These are phyloP conservation scores for Poecile montanus DNA, from an alignment of 2,797 vertebrate species.

Conservation along the genomic window DNA sequence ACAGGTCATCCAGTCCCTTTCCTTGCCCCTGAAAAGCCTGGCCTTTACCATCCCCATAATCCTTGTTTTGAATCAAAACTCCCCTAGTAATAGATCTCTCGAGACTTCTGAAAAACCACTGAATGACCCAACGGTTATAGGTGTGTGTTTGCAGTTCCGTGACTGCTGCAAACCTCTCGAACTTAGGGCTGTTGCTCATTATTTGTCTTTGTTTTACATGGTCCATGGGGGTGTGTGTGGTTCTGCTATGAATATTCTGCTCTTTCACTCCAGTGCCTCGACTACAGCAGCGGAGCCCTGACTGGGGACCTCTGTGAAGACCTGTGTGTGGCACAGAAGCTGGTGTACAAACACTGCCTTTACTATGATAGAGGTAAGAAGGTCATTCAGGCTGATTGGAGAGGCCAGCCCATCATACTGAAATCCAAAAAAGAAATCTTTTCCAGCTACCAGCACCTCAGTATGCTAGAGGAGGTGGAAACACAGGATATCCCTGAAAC, in stretches of 20 bases:
- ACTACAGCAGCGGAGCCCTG: slow-evolving; percentile 84
- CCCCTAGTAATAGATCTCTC: neutral
- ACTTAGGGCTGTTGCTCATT: neutral
- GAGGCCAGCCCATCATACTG: slow-evolving; percentile 85
- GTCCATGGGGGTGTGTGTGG: neutral
- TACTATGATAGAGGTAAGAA: slow-evolving; percentile 95
- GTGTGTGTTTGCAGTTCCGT: neutral
- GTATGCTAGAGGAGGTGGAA: slow-evolving; percentile 82
- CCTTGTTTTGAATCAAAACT: neutral
- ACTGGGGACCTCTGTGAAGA: slow-evolving; percentile 92
- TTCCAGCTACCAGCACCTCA: slow-evolving; percentile 86
- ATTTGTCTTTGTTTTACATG: neutral
- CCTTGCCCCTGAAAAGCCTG: neutral
- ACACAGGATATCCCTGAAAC: slow-evolving; percentile 79
- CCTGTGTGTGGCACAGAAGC: slow-evolving; percentile 83
- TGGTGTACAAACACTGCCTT: slow-evolving; percentile 90
- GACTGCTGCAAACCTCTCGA: neutral
- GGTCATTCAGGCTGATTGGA: slow-evolving; percentile 92
- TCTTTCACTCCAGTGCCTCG: slow-evolving; percentile 82
- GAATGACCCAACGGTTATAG: accelerated
- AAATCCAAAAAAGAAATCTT: slow-evolving; percentile 94
- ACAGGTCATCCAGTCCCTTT: neutral
- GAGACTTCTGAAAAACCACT: neutral
- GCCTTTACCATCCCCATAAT: neutral
- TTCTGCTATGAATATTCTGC: neutral